phyloP scores from a whole-genome alignment of 2,888 invertebrate genomes.

The Chloroclystis v-ata region DNA sequence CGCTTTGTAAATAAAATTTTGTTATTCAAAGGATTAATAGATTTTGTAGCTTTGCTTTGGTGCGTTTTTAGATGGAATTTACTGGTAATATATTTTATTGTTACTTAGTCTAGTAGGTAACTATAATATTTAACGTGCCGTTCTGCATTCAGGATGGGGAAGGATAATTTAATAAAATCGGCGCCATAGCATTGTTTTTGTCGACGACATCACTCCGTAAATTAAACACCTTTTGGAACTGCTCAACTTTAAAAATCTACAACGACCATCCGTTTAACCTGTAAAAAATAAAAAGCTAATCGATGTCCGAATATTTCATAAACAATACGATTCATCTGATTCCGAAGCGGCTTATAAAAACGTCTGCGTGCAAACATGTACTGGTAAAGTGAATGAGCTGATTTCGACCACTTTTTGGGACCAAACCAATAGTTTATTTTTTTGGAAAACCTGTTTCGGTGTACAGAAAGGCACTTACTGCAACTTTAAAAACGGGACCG shows the following conservation, averaged over 20 bases:
- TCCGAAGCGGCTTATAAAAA: constrained; percentile 35
- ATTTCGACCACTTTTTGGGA: constrained; percentile 42
- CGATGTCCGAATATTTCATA: constrained; percentile 39
- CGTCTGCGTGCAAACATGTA: constrained; percentile 38
- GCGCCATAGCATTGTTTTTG: constrained; percentile 25
- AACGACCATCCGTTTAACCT: constrained; percentile 28
- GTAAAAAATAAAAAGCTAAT: constrained; percentile 37
- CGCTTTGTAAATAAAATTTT: constrained; percentile 15
- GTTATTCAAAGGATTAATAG: constrained; percentile 7
- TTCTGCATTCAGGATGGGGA: too few species aligned
- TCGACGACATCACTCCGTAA: not conserved
- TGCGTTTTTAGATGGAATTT: too few species aligned
- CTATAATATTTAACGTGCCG: too few species aligned
- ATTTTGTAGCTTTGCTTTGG: not conserved
- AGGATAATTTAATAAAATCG: constrained; percentile 26
- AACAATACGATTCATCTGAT: constrained; percentile 9
- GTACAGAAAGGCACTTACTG: constrained; percentile 40
- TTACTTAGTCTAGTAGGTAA: too few species aligned
- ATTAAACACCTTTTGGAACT: not conserved
- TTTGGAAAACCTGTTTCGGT: constrained; percentile 46
- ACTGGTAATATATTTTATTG: too few species aligned
- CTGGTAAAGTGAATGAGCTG: constrained; percentile 49
- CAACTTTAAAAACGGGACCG: constrained; percentile 50
- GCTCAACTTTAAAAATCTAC: not conserved
- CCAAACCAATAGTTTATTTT: constrained; percentile 4